Evolutionary conservation across 2,888 invertebrate species (phyloP).

Genomic region (Oxycera nigricornis): DNA sequence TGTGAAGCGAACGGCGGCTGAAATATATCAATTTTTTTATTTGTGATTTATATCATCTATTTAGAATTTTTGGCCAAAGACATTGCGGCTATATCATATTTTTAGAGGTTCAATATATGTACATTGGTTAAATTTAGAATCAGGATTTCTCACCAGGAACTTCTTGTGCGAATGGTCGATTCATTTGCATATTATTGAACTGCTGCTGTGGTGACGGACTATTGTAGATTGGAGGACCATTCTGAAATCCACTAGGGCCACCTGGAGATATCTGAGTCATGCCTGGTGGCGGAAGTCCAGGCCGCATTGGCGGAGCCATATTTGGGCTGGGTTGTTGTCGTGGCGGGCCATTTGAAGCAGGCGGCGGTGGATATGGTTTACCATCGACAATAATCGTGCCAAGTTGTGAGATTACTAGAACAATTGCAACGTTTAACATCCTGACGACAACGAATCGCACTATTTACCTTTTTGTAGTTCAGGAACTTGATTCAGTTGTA

Average conservation of each 20-base stretch:
- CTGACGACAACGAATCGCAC: conserved; percentile 18
- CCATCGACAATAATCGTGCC: conserved; percentile 86
- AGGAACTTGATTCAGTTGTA: conserved; percentile 80
- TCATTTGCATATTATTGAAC: conserved; percentile 60
- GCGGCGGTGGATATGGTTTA: conserved; percentile 72
- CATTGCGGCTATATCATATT: too few relatives aligned
- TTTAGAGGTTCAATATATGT: too few relatives aligned
- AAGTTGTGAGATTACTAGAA: conserved; percentile 75
- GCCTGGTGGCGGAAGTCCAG: conserved; percentile 57
- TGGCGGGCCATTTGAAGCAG: conserved; percentile 61
- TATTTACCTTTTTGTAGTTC: conserved; percentile 76
- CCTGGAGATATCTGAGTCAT: conserved; percentile 59
- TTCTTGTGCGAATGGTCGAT: conserved; percentile 58
- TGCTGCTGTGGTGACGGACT: conserved; percentile 57
- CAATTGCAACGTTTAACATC: neutral
- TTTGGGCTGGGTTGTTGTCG: conserved; percentile 61
- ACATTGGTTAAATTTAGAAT: too few relatives aligned
- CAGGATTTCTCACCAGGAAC: conserved; percentile 57
- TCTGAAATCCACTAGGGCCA: conserved; percentile 53
- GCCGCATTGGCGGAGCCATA: conserved; percentile 60
- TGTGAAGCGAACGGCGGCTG: conserved; percentile 58
- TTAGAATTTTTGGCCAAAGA: too few relatives aligned
- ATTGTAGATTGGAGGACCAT: conserved; percentile 60
- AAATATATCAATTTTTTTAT: conserved; percentile 33
- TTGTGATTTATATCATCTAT: too few relatives aligned